Evolutionary conservation across 2,797 vertebrate genomes (phyloP).

Genomic region (Poecilia wingei): DNA sequence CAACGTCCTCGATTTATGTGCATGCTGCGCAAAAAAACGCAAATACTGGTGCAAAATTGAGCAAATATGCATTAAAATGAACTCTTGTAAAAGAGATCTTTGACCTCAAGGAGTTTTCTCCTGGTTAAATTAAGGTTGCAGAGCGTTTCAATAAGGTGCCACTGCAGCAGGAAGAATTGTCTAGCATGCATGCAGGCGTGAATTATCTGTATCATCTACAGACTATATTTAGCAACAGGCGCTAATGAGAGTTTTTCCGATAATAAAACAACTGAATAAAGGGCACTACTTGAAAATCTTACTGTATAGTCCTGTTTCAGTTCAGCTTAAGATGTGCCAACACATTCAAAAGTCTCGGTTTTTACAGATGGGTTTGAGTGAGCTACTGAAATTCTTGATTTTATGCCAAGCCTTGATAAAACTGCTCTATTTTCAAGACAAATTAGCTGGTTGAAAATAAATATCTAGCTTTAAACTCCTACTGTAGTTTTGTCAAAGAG

Average conservation of each 20-base stretch:
- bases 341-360: background rate
- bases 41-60: background rate
- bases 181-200: background rate
- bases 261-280: background rate
- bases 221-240: constrained; percentile 19
- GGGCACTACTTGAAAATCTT: background rate
- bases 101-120: too few species aligned
- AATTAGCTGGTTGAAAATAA: background rate
- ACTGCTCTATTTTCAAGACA: background rate
- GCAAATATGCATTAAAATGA: background rate
- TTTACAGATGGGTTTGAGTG: background rate
- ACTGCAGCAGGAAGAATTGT: constrained; percentile 4
- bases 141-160: constrained; percentile 5
- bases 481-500: background rate
- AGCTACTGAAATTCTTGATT: background rate
- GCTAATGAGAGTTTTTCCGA: background rate
- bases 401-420: background rate
- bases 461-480: background rate
- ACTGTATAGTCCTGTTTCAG: background rate
- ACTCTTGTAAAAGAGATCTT: too few species aligned
- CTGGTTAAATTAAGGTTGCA: too few species aligned
- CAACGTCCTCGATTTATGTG: background rate
- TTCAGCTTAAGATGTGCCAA: background rate
- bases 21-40: background rate
- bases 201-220: constrained; percentile 9